Base-by-base conservation (phyloP, 2,113 vertebrate genomes). In the Takifugu bimaculatus region DNA sequence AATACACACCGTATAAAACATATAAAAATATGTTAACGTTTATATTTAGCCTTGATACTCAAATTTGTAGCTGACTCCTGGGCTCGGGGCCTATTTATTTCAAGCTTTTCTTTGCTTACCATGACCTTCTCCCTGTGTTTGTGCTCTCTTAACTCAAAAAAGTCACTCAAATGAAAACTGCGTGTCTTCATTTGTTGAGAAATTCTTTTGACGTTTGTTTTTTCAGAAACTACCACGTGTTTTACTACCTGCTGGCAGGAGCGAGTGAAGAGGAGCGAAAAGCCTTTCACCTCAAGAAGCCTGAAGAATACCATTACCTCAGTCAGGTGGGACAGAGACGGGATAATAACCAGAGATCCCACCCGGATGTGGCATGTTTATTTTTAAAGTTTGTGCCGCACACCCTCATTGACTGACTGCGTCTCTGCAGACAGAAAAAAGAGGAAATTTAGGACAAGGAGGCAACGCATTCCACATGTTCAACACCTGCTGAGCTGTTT, bases 171-270 rank as follows among this genome's bases (percentile, higher is more conserved):
- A 32, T 4, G 5, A 3, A 32, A 32, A 39, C 35, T 10, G 2
- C 11, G 35, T 11, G 35, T 39, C 35, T 39, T 39, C 7, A 39
- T 39, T 39, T 2, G 6, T 39, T 39, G 35, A 7, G 35, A 26
- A 26, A 12, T 20, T 20, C 20, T 12, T 20, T 3, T 26, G 49
- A 49, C 20, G 4, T 14, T 13, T 29, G 12, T 26, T 63, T n/a
- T 84, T 78, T 63, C 74, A 99, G 97, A 88, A 99, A 98, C 91
- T 99, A 99, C 90, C 97, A 99, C 63, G 96, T 99, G 42, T 99
- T 99, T 89, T 99, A 99, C 89, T 99, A 99, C 93, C 94, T 99
- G 74, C 92, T 99, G 92, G 95, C 96, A 84, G 97, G 97, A 85
- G 90, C 94, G 0, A 97, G 92, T 48, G 95, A 98, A 80, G 96